A percentile compares a stretch with the other conserved stretches of the same genome.
These are phyloP conservation scores for Aphis gossypii DNA, from an alignment of 1,140 invertebrate genomes.

Conservation along the genomic window DNA sequence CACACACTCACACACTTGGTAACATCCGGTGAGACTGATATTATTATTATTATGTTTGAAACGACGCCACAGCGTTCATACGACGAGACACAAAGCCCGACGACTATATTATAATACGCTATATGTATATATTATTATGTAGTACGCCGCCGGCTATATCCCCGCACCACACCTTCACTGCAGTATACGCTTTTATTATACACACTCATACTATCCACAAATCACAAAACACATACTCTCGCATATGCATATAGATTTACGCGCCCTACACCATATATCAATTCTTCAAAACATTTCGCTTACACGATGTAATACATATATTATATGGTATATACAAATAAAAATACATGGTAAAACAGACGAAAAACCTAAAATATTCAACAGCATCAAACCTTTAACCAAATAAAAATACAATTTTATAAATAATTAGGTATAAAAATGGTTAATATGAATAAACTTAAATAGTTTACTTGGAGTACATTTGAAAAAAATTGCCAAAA, in stretches of 20 bases:
- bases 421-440: neutral
- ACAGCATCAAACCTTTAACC: neutral
- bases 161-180: neutral
- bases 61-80: constrained; percentile 38
- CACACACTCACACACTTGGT: neutral
- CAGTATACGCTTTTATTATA: neutral
- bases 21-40: constrained; percentile 49
- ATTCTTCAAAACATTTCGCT: neutral
- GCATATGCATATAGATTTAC: neutral
- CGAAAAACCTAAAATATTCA: neutral
- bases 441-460: neutral
- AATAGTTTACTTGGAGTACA: neutral
- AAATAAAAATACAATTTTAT: neutral
- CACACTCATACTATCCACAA: constrained; percentile 7
- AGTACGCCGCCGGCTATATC: neutral
- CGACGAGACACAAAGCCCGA: constrained; percentile 21
- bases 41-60: constrained; percentile 37
- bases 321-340: neutral
- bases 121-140: constrained; percentile 5
- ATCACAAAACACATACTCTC: neutral
- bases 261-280: constrained; percentile 2
- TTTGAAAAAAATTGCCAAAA: too few relatives aligned
- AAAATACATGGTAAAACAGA: neutral
- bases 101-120: constrained; percentile 18
- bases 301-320: neutral